A percentile compares a stretch with the other conserved stretches of the same genome.
phyloP scores from a whole-genome alignment of 2,888 invertebrate genomes.

The Mimachlamys varia region DNA sequence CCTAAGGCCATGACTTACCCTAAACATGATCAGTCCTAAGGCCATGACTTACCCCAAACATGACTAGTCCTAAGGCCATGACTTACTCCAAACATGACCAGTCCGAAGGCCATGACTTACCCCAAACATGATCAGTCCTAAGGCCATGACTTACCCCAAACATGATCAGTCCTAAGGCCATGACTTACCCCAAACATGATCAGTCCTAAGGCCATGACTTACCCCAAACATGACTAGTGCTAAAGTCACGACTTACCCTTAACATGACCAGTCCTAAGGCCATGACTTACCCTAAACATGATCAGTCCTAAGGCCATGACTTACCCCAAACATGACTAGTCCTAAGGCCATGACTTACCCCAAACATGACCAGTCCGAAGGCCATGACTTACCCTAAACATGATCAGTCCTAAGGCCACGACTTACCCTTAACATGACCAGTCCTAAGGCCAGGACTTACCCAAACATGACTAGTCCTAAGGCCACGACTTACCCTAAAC shows the following conservation, averaged over 20 bases:
- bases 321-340: conserved; percentile 89
- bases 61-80: conserved; percentile 94
- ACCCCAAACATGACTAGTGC: conserved; percentile 93
- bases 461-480: conserved; percentile 94
- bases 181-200: conserved; percentile 91
- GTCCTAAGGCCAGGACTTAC: conserved; percentile 92
- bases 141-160: conserved; percentile 91
- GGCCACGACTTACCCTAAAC: conserved; percentile 91
- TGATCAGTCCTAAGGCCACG: conserved; percentile 94
- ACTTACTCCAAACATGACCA: conserved; percentile 92
- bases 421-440: conserved; percentile 92
- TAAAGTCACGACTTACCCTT: conserved; percentile 91
- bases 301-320: conserved; percentile 96
- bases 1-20: conserved; percentile 93
- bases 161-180: conserved; percentile 95
- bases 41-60: conserved; percentile 92
- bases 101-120: conserved; percentile 92
- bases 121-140: conserved; percentile 94
- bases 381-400: conserved; percentile 92
- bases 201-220: conserved; percentile 94
- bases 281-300: conserved; percentile 90
- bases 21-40: conserved; percentile 93
- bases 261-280: conserved; percentile 95
- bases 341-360: conserved; percentile 93
- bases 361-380: conserved; percentile 93